Conservation (phyloP, 2,888 invertebrate species). For the Loripinus fragilis region DNA sequence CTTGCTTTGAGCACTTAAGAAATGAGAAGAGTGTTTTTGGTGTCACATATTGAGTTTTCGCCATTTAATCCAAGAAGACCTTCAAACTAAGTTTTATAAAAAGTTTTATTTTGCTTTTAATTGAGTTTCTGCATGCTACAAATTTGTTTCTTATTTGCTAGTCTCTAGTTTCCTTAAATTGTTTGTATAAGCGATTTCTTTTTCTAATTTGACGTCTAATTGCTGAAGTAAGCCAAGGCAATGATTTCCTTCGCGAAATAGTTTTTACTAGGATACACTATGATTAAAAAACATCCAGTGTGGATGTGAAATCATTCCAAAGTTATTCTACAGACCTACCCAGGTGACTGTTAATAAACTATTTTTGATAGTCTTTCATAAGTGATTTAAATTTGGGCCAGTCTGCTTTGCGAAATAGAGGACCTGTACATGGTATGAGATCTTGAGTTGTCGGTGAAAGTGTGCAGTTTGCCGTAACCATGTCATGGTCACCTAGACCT, state of each 20-base stretch:
- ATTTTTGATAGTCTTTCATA: not conserved
- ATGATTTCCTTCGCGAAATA: not conserved
- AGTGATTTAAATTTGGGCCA: not conserved
- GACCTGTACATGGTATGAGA: too few species aligned
- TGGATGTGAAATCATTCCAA: not conserved
- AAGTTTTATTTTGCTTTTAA: not conserved
- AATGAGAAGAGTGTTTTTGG: too few species aligned
- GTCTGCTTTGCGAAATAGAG: not conserved
- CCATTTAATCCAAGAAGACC: too few species aligned
- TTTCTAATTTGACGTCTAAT: not conserved
- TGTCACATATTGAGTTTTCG: too few species aligned
- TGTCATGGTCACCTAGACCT: too few species aligned
- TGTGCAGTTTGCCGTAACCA: too few species aligned
- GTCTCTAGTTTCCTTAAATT: not conserved
- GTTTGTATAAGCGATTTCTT: not conserved
- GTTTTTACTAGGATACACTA: not conserved
- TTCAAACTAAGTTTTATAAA: too few species aligned
- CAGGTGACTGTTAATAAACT: not conserved
- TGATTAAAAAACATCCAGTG: not conserved
- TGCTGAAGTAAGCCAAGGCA: not conserved
- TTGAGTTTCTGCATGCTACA: not conserved
- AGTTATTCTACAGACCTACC: not conserved
- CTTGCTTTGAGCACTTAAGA: too few species aligned
- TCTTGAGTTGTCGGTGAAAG: too few species aligned
- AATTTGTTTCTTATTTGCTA: not conserved